These are phyloP conservation scores for Verasper variegatus DNA, from an alignment of 2,113 vertebrate genomes.

Conservation along the genomic window DNA sequence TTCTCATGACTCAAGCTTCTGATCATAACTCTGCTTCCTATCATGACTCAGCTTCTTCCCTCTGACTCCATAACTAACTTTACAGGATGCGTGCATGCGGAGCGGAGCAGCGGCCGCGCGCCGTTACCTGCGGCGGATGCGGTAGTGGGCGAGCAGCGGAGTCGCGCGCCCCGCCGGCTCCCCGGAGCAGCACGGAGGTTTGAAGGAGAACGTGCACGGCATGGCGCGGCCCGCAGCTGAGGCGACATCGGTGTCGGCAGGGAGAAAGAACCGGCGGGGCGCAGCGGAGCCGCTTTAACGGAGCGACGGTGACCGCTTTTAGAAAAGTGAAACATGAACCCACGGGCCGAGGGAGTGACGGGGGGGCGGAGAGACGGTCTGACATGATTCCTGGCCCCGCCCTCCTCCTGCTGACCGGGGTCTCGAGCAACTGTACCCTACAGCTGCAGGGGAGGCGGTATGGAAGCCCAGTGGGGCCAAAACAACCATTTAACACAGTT, in stretches of 20 bases:
- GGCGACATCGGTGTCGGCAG: not conserved
- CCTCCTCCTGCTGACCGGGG: not conserved
- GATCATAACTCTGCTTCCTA: too few relatives aligned
- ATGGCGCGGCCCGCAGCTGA: conserved; percentile 35
- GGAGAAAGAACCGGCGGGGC: not conserved
- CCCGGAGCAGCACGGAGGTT: conserved; percentile 29
- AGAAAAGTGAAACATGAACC: conserved; percentile 61
- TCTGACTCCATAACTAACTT: not conserved
- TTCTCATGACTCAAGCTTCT: too few relatives aligned
- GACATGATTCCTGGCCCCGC: conserved; percentile 7
- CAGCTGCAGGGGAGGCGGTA: not conserved
- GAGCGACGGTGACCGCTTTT: conserved; percentile 40
- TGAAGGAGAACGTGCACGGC: conserved; percentile 69
- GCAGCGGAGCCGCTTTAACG: conserved; percentile 3
- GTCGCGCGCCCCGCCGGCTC: not conserved
- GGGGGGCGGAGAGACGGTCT: conserved; percentile 7
- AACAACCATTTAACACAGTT: not conserved
- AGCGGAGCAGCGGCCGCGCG: not conserved
- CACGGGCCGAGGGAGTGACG: not conserved
- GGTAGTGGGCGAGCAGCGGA: conserved; percentile 11
- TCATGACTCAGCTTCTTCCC: too few relatives aligned
- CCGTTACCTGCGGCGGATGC: conserved; percentile 54
- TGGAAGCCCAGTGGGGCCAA: not conserved
- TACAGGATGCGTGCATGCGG: not conserved
- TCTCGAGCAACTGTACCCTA: not conserved